phyloP scores from a whole-genome alignment of 2,888 invertebrate species.

The Trissolcus brochymenae region DNA sequence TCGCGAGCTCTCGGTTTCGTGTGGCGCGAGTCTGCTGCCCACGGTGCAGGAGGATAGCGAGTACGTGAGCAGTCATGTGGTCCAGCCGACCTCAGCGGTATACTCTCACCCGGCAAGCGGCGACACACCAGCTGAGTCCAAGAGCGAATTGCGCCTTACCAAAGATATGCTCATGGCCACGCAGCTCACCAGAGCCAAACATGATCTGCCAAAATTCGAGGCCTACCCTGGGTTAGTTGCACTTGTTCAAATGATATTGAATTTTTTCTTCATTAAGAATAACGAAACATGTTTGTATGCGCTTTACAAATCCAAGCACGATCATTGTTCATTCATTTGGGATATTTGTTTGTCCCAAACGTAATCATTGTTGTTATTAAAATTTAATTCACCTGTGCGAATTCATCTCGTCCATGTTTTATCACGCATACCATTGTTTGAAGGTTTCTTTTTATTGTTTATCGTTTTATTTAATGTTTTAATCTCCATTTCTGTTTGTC shows the following conservation, averaged over 20 bases:
- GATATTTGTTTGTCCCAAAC: too few relatives aligned
- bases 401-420: neutral
- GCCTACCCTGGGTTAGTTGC: slow-evolving; percentile 81
- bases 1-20: slow-evolving; percentile 76
- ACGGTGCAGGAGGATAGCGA: slow-evolving; percentile 93
- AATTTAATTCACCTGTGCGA: neutral
- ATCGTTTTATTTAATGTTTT: neutral
- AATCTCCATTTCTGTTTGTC: neutral
- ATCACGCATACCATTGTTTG: too few relatives aligned
- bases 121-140: slow-evolving; percentile 75
- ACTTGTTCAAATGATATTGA: neutral
- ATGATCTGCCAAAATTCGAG: slow-evolving; percentile 83
- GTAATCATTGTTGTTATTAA: too few relatives aligned
- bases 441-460: neutral
- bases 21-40: slow-evolving; percentile 81
- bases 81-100: slow-evolving; percentile 56
- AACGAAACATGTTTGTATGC: slow-evolving; percentile 28
- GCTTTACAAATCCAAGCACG: slow-evolving; percentile 42
- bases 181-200: slow-evolving; percentile 82
- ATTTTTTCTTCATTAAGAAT: too few relatives aligned
- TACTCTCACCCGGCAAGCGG: slow-evolving; percentile 69
- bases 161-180: slow-evolving; percentile 88
- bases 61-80: slow-evolving; percentile 74
- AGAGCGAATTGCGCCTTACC: slow-evolving; percentile 82
- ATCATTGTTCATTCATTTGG: neutral